Conservation (phyloP, 2,797 vertebrate species). For the Huso huso region DNA sequence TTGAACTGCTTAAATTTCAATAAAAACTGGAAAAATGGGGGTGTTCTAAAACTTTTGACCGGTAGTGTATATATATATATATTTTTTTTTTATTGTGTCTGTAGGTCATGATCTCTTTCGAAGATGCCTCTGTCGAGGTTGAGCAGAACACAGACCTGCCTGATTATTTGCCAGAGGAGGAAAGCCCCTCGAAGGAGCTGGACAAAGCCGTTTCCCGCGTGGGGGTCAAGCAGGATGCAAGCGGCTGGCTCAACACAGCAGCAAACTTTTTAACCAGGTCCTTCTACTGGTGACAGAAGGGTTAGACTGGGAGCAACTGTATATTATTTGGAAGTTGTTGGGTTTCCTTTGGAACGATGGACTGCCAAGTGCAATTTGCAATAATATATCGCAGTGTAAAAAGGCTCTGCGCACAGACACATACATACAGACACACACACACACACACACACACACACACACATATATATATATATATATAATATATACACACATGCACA, state of each 20-base stretch:
- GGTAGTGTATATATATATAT: too few relatives aligned
- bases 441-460: too few relatives aligned
- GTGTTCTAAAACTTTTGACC: too few relatives aligned
- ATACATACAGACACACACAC: too few relatives aligned
- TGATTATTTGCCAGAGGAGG: constrained; percentile 93
- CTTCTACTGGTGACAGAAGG: constrained; percentile 89
- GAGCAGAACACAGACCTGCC: constrained; percentile 92
- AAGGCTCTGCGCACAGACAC: constrained; percentile 17
- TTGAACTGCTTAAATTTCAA: too few relatives aligned
- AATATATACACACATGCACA: too few relatives aligned
- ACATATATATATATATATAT: too few relatives aligned
- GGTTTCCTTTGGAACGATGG: constrained; percentile 65
- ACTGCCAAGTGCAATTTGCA: constrained; percentile 78
- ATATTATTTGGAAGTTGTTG: constrained; percentile 50
- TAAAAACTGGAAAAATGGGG: too few relatives aligned
- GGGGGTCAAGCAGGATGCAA: constrained; percentile 84
- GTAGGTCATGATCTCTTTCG: constrained; percentile 86
- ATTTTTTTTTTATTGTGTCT: neutral
- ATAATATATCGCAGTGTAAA: constrained; percentile 59
- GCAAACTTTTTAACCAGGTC: constrained; percentile 95
- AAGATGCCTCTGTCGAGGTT: constrained; percentile 69
- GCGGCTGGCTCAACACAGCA: constrained; percentile 88
- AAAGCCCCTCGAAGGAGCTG: constrained; percentile 85
- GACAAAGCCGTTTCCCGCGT: constrained; percentile 92
- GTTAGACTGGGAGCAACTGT: constrained; percentile 39